phyloP scores from a whole-genome alignment of 2,113 vertebrate genomes.

The Tinamus guttatus region DNA sequence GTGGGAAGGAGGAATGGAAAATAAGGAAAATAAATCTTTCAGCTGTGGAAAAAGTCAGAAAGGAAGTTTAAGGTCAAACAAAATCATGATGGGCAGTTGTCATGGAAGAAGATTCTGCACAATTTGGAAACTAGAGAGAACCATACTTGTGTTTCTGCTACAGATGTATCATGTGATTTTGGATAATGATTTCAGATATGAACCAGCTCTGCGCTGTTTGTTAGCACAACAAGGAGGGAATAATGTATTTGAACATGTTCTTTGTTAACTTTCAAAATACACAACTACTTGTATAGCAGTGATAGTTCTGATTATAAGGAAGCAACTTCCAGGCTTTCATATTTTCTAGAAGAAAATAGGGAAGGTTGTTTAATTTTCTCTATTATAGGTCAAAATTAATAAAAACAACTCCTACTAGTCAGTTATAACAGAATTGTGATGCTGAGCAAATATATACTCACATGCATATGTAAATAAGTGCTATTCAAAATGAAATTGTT shows the following conservation, averaged over 20 bases:
- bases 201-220: not conserved
- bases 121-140: not conserved
- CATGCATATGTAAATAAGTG: not conserved
- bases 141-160: not conserved
- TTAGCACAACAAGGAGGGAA: not conserved
- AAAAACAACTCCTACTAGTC: not conserved
- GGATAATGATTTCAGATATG: too few species aligned
- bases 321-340: not conserved
- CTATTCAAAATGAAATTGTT: not conserved
- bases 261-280: not conserved
- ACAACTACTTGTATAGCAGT: not conserved
- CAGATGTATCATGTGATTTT: not conserved
- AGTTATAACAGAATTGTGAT: not conserved
- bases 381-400: not conserved
- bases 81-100: not conserved
- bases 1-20: not conserved
- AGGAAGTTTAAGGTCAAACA: not conserved
- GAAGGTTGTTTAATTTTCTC: not conserved
- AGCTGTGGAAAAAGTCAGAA: not conserved
- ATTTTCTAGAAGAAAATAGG: not conserved
- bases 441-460: not conserved
- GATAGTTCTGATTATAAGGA: not conserved
- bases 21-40: not conserved
- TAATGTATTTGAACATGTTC: fast-evolving
- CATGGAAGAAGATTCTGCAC: not conserved